Evolutionary conservation across 64 coral and sea anemone species (phyloP).

Genomic region (Montipora sp.): DNA sequence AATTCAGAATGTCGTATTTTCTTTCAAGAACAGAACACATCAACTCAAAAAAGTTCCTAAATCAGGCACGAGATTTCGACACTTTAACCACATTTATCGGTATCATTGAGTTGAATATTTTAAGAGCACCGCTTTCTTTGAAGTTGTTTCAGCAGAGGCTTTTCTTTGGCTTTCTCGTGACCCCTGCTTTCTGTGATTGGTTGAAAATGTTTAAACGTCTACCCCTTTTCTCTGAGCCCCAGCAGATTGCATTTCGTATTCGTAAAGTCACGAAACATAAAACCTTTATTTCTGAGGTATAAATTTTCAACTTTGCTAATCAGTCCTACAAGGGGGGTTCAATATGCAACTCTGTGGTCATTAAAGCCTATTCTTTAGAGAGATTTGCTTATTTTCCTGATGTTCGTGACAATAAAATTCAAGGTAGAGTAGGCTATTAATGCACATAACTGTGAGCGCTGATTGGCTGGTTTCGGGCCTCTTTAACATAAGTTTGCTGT

Average conservation of each 20-base stretch:
- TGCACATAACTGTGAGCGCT: neutral
- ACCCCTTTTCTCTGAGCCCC: neutral
- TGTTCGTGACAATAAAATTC: conserved; percentile 51
- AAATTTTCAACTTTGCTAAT: neutral
- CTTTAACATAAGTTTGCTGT: conserved; percentile 49
- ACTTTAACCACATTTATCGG: too few species aligned
- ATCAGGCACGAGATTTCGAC: too few species aligned
- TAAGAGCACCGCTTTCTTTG: conserved; percentile 30
- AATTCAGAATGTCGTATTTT: too few species aligned
- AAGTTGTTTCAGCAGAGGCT: conserved; percentile 2
- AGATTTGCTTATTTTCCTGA: neutral
- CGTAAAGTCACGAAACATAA: conserved; percentile 30
- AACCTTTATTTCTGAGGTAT: neutral
- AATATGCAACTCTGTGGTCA: neutral
- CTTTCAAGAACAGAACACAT: too few species aligned
- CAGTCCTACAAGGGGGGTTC: neutral
- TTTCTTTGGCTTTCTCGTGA: conserved; percentile 31
- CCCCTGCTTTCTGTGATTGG: conserved; percentile 22
- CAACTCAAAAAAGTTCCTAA: too few species aligned
- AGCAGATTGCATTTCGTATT: neutral
- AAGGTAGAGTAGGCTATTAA: conserved; percentile 29
- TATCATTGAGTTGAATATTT: conserved; percentile 37
- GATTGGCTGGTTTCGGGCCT: conserved; percentile 21
- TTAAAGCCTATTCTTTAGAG: neutral
- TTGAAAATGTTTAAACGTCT: neutral